phyloP scores from a whole-genome alignment of 2,113 vertebrate genomes.

The Panthera leo region DNA sequence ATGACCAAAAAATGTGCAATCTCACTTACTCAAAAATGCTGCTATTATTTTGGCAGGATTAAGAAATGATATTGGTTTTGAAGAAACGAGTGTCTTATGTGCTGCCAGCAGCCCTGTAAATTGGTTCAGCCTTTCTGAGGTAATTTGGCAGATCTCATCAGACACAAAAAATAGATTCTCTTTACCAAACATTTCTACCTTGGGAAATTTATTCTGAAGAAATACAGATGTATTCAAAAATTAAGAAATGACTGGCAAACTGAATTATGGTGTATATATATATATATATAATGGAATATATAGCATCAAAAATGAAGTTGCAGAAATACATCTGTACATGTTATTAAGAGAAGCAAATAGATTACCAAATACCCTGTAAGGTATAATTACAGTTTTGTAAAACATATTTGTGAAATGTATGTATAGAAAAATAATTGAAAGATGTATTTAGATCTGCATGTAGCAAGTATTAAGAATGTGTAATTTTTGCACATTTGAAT shows the following conservation, averaged over 20 bases:
- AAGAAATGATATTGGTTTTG: background rate
- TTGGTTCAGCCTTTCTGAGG: background rate
- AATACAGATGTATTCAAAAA: constrained; percentile 6
- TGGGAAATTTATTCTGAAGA: constrained; percentile 23
- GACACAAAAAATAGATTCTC: background rate
- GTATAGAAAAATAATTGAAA: constrained; percentile 12
- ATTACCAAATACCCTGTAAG: background rate
- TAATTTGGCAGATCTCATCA: constrained; percentile 36
- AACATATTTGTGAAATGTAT: background rate
- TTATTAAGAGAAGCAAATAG: constrained; percentile 3
- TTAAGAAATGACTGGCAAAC: constrained; percentile 44
- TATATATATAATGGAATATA: background rate
- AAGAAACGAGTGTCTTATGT: background rate
- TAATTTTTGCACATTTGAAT: constrained; percentile 15
- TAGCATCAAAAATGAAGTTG: constrained; percentile 49
- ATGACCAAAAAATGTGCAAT: background rate
- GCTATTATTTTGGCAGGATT: background rate
- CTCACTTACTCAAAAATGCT: background rate
- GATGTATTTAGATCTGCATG: background rate
- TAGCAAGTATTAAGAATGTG: background rate
- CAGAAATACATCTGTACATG: background rate
- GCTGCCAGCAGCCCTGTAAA: background rate
- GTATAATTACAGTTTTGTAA: background rate
- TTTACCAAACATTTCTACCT: constrained; percentile 15
- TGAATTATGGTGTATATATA: constrained; percentile 8